phyloP scores from a whole-genome alignment of 2,888 invertebrate genomes.

The Coecobrya sp. region DNA sequence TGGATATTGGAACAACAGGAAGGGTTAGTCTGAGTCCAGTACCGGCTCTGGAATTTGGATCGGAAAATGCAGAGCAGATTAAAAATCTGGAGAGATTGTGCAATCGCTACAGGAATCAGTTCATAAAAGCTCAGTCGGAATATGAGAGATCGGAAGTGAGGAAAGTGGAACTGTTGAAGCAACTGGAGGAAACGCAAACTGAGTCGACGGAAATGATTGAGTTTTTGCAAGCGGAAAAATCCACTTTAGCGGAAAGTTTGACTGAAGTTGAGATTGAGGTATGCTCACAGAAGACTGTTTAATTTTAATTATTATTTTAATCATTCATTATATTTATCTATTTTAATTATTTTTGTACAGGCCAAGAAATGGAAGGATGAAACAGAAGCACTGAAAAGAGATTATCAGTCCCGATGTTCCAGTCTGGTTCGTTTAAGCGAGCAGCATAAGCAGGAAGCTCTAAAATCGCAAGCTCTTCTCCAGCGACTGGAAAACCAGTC shows the following conservation, averaged over 20 bases:
- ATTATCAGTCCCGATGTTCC: conserved; percentile 83
- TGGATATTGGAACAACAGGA: conserved; percentile 20
- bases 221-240: conserved; percentile 95
- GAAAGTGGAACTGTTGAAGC: conserved; percentile 90
- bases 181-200: conserved; percentile 93
- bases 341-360: conserved; percentile 70
- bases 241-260: conserved; percentile 93
- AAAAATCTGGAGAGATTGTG: conserved; percentile 83
- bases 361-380: conserved; percentile 84
- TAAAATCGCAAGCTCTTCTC: conserved; percentile 84
- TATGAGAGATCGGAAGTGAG: conserved; percentile 88
- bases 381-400: conserved; percentile 81
- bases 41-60: conserved; percentile 73
- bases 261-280: conserved; percentile 93
- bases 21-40: conserved; percentile 79
- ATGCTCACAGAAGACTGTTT: background rate
- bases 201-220: conserved; percentile 95
- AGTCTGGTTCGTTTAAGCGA: conserved; percentile 85
- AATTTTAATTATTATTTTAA: background rate
- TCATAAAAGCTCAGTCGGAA: conserved; percentile 83
- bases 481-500: conserved; percentile 84
- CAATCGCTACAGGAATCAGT: conserved; percentile 83
- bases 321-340: conserved; percentile 5
- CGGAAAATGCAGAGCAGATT: conserved; percentile 82
- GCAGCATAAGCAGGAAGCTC: conserved; percentile 86